A percentile compares a stretch with the other conserved stretches of the same genome.
Evolutionary conservation across 2,113 vertebrate species (phyloP).

Genomic region (Tyrannus savana): DNA sequence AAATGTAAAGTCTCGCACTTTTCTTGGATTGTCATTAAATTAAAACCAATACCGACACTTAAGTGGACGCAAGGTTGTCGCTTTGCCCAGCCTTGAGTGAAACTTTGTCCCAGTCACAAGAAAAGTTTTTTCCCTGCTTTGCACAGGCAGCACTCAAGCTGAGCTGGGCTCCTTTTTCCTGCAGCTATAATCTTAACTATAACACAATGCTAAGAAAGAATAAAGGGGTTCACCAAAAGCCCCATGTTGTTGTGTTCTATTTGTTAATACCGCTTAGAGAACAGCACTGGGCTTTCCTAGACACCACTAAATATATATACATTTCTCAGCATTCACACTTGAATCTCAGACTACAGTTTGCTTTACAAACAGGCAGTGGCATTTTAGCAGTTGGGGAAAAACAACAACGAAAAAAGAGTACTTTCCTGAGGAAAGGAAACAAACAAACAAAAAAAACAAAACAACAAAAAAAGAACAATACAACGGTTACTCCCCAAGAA

Average conservation of each 20-base stretch:
- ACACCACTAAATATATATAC: neutral
- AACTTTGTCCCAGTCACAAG: slow-evolving; percentile 44
- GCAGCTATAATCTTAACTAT: neutral
- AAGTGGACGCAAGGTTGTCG: neutral
- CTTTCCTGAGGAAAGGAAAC: neutral
- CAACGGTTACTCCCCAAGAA: neutral
- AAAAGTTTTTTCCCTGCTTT: slow-evolving; percentile 29
- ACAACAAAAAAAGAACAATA: neutral
- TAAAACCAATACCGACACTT: neutral
- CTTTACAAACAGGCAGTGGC: neutral
- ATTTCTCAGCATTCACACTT: neutral
- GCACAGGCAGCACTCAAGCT: neutral
- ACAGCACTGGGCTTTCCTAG: neutral
- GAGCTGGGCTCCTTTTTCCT: neutral
- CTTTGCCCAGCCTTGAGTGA: neutral
- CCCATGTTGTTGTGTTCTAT: neutral
- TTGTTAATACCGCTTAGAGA: neutral
- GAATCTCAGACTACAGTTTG: neutral
- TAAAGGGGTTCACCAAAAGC: neutral
- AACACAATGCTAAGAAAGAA: neutral
- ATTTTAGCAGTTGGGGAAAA: neutral
- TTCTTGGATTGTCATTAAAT: neutral
- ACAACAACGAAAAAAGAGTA: neutral
- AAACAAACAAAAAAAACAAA: neutral
- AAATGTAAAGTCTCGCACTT: neutral